phyloP scores from a whole-genome alignment of 2,113 vertebrate genomes.

The Clarias macrocephalus region DNA sequence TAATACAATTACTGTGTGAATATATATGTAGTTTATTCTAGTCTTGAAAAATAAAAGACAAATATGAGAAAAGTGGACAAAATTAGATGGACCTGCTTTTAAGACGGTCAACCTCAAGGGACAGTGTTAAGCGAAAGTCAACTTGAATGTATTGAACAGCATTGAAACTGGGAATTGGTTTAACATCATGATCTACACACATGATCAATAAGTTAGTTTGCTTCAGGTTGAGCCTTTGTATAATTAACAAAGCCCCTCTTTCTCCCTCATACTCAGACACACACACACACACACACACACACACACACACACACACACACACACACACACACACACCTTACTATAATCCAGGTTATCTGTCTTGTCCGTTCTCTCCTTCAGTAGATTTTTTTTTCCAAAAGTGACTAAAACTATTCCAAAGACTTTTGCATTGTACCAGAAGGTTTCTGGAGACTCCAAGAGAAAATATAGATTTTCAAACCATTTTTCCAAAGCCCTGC shows the following conservation, averaged over 20 bases:
- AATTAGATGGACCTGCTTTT: not conserved
- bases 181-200: not conserved
- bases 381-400: not conserved
- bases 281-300: not conserved
- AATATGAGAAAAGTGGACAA: not conserved
- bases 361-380: not conserved
- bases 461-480: not conserved
- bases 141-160: not conserved
- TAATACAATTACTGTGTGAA: not conserved
- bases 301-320: not conserved
- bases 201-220: not conserved
- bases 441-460: not conserved
- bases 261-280: not conserved
- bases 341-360: not conserved
- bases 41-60: not conserved
- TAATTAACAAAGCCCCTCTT: not conserved
- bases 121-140: not conserved
- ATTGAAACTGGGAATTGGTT: not conserved
- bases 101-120: not conserved
- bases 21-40: not conserved
- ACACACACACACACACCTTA: not conserved
- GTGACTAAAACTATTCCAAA: not conserved
- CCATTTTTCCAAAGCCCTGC: not conserved
- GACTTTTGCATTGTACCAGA: not conserved
- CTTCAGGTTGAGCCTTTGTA: not conserved